Evolutionary conservation across 2,113 vertebrate species (phyloP), one percentile per base, ranked within the genome.

Genomic region (Chaenogobius annularis): DNA sequence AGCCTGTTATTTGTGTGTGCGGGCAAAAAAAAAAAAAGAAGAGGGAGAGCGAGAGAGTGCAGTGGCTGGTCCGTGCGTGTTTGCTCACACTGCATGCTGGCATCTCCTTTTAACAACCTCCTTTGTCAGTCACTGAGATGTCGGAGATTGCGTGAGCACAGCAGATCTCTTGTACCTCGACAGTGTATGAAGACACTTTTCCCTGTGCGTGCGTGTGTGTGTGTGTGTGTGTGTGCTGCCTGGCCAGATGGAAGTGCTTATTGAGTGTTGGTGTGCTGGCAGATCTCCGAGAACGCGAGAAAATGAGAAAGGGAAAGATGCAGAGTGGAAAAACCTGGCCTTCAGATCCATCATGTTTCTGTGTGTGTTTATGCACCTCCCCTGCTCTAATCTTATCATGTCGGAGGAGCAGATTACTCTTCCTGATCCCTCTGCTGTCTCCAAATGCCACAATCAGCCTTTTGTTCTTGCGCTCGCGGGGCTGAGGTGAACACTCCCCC

Each of bases 341-440:
- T 86, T 87, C 83, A 85, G 77, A 87, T 88, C 82, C 71, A 83
- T 90, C 88, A 84, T 88, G 80, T 80, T 71, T 56, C 66, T 86
- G 68, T 67, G 73, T 75, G 76, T 74, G 62, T 75, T 69, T 67
- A 66, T 73, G 74, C 14, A 90, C 85, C 87, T 78, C 77, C 58
- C 82, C 68, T 50, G 72, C 83, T 86, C 86, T 93, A 91, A 93
- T 93, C 92, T 91, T 86, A 93, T 94, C 90, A 87, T 91, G 89
- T 92, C 81, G 62, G 67, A 86, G 86, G 79, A 85, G 89, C 83
- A 92, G 91, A 93, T 92, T 92, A 92, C 89, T 91, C 88, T 79
- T 86, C 81, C 87, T 83, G 87, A 90, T 91, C 83, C 76, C 84
- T 85, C 90, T 85, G 77, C 84, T 86, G 80, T 82, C 70, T 82